Evolutionary conservation across 1,140 invertebrate species (phyloP), one percentile per base, ranked within the genome.

Genomic region (Mactra quadrangularis): DNA sequence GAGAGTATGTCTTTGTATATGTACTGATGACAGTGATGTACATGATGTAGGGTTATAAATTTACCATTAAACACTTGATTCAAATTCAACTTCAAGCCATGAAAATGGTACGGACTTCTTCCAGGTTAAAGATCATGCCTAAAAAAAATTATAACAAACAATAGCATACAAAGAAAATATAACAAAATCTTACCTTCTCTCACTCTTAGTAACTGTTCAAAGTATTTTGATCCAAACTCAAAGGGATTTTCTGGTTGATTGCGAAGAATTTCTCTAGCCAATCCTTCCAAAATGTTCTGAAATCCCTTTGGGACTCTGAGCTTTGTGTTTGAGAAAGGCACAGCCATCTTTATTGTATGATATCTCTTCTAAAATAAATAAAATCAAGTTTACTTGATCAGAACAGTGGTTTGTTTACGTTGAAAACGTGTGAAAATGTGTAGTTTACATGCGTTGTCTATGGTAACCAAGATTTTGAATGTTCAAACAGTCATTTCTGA

Each of bases 211-310:
- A 96, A 91, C 35, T 94, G 93, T 84, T 95, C 94, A 87, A 96
- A 96, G 88, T 96, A 95, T 72, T 94, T 92, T 0, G 95, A 95
- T 9, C 95, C 95, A 89, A 96, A 96, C 29, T 94, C 89, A 79
- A 95, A 95, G 66, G 96, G 94, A 85, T 96, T 94, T 60, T 94
- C 93, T 1, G 95, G 95, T 77, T 94, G 94, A 68, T 94, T 93
- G 64, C 95, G 92, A 7, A 96, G 92, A 17, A 96, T 94, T 91
- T 96, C 95, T 78, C 95, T 93, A 0, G 95, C 95, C 1, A 96
- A 92, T 66, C 95, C 94, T 91, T 96, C 95, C 81, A 96, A 94
- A 17, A 95, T 92, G 82, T 94, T 94, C 85, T 95, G 95, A 71
- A 96, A 93, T 9, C 95, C 95, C 71, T 94, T 93, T 19, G 95